Evolutionary conservation across 2,797 vertebrate genomes (phyloP), one percentile per base, ranked within the genome.

Genomic region (Adelosebastes latens): DNA sequence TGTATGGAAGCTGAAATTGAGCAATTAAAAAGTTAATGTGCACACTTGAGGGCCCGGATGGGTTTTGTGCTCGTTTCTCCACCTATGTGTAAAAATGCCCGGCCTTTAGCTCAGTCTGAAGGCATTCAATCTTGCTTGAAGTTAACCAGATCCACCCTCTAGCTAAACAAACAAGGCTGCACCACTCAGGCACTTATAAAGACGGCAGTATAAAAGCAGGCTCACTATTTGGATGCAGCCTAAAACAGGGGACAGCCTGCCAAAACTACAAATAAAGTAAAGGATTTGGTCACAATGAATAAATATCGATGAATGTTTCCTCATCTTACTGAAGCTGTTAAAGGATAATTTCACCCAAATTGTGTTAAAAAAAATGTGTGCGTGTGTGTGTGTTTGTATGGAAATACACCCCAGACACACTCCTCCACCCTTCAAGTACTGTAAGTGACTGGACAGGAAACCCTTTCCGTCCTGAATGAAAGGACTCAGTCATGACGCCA

Each of bases 401-500:
- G 31, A 78, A 59, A 72, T 52, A 52, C 22, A 60, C 52, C 42
- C 34, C 49, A 72, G 16, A 82, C 80, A 80, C 72, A 83, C 90
- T 87, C 87, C 90, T 87, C 84, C 88, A 85, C 87, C 91, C 88
- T 85, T 77, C 8, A 80, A 86, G 58, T 52, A 74, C 74, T 84
- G 79, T 39, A 75, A 88, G 84, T 81, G 81, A 87, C 82, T 72
- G 83, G 29, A 88, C 87, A 92, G 90, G 91, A 93, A 92, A 82
- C 72, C 34, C 55, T 80, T 86, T 90, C 88, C 88, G 2, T 89
- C 80, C 84, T 80, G 86, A 92, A 93, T 93, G 90, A 92, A 93
- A 86, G 86, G 88, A 14, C 87, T 89, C 89, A 91, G 90, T 93
- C 90, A 89, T 89, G 77, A 90, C 46, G 59, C 77, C 62, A 25